Conservation (phyloP, 2,888 invertebrate genomes). For the Drosophila aldrichi region DNA sequence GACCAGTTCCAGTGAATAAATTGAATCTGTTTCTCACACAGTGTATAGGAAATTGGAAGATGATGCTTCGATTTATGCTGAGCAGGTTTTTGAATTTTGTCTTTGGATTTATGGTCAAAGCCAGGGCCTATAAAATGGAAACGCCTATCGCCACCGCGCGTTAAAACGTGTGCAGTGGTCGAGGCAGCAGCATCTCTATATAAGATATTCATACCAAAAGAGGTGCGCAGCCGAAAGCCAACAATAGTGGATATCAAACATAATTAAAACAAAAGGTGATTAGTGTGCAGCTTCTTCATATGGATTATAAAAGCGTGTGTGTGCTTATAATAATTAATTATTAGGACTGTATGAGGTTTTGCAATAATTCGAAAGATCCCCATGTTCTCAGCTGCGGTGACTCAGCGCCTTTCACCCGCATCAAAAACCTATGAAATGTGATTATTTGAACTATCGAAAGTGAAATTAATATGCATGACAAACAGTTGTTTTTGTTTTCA, state of each 20-base stretch:
- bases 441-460: constrained; percentile 48
- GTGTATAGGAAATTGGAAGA: constrained; percentile 13
- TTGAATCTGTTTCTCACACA: constrained; percentile 17
- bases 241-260: constrained; percentile 9
- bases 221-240: constrained; percentile 3
- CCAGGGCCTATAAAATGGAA: constrained; percentile 59
- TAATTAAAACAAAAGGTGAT: constrained; percentile 45
- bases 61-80: constrained; percentile 8
- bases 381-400: constrained; percentile 3
- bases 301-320: background rate
- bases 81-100: constrained; percentile 44
- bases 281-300: constrained; percentile 14
- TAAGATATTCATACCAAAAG: constrained; percentile 23
- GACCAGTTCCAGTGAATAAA: constrained; percentile 16
- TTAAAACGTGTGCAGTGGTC: constrained; percentile 50
- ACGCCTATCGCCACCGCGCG: constrained; percentile 47
- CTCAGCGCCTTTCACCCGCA: constrained; percentile 63
- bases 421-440: constrained; percentile 21
- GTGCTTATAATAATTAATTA: constrained; percentile 16
- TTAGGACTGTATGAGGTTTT: constrained; percentile 8
- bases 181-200: constrained; percentile 48
- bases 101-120: constrained; percentile 5
- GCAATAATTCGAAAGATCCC: constrained; percentile 11
- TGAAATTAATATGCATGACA: constrained; percentile 47
- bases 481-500: constrained; percentile 7